Base-by-base conservation (phyloP, 2,113 vertebrate species). In the Perca flavescens region DNA sequence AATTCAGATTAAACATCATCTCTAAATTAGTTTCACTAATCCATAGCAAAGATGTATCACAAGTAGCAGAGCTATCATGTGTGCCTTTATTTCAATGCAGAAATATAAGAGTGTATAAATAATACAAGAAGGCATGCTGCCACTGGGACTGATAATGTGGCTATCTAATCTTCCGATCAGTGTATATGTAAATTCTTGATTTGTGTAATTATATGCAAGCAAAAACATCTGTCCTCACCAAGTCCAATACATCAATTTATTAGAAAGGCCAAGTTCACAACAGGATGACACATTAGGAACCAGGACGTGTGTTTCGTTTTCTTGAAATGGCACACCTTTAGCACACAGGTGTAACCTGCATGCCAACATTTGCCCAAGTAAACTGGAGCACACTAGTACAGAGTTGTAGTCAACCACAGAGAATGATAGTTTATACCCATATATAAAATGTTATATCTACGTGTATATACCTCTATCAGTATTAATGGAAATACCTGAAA, bases 281-380 rank as follows among this genome's bases (percentile, higher is more conserved):
- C 74, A 74, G 80, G 83, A 68, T 57, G 36, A n/a, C 6, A 62
- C 11, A 36, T n/a, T 12, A 43, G 14, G 25, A 85, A 82, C 68
- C 85, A 89, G 90, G 93, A 89, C 15, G 21, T 88, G 69, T 13
- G 28, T 25, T 40, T 25, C 56, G 9, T 60, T 61, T 43, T 75
- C 28, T 54, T 82, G 0, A 21, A 19, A 21, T 22, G 83, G 63
- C 88, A 90, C 93, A 82, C 93, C 93, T 90, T 93, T 22, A 40
- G 31, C 64, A 92, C 77, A 92, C 81, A 91, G 54, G 75, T 81
- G 65, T 57, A 68, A 34, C 71, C 22, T 28, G 67, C 6, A 1
- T 34, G 16, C 31, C 50, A 73, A 68, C 62, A 66, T 69, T 58
- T 65, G 52, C n/a, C 52, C 52, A 64, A 14, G 40, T 58, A 6